phyloP scores from a whole-genome alignment of 2,113 vertebrate genomes.

The Bathybates hornii region DNA sequence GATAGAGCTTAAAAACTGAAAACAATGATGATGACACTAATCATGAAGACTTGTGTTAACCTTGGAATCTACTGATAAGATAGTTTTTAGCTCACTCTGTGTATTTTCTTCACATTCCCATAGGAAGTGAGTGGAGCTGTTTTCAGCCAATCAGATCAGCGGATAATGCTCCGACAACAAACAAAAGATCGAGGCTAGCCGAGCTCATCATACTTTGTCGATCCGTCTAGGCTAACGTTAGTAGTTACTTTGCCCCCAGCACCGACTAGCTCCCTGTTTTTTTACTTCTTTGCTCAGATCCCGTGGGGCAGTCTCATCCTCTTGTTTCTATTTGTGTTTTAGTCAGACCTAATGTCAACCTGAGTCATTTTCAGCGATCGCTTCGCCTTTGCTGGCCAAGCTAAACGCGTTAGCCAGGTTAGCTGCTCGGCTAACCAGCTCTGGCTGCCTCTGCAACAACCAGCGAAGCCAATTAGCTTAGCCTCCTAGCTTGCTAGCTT shows the following conservation, averaged over 20 bases:
- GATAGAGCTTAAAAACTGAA: background rate
- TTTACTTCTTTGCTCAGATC: background rate
- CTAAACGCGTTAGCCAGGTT: constrained; percentile 49
- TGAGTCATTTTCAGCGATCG: constrained; percentile 15
- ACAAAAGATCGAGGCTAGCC: constrained; percentile 74
- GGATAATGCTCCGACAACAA: constrained; percentile 73
- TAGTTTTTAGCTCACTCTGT: background rate
- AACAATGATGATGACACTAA: background rate
- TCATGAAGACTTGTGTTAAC: background rate
- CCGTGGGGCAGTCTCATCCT: background rate
- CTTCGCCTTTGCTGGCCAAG: constrained; percentile 34
- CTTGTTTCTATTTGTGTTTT: background rate
- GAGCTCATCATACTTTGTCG: constrained; percentile 41
- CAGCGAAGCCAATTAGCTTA: constrained; percentile 46
- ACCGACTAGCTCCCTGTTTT: background rate
- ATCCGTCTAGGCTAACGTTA: constrained; percentile 10
- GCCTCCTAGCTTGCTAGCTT: constrained; percentile 41
- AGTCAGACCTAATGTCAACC: constrained; percentile 40
- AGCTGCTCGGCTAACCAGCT: constrained; percentile 39
- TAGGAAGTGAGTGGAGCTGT: constrained; percentile 65
- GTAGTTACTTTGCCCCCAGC: background rate
- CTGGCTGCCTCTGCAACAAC: constrained; percentile 28
- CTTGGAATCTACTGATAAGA: background rate
- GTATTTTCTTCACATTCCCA: constrained; percentile 21
- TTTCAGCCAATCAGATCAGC: constrained; percentile 66